Evolutionary conservation across 2,797 vertebrate genomes (phyloP).

Genomic region (Holocentrus rufus): DNA sequence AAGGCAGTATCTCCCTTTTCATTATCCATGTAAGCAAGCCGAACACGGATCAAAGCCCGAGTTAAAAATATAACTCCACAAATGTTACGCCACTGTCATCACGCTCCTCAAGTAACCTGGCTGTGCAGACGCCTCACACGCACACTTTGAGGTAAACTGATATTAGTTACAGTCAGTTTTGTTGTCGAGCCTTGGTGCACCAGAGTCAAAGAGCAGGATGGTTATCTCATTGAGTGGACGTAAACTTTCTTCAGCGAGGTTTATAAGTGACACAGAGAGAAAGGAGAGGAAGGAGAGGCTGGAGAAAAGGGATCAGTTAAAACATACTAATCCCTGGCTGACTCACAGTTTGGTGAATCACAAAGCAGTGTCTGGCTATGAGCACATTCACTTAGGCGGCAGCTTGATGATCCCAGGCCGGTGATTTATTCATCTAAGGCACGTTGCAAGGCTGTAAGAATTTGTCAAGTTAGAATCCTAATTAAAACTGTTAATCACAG

Average conservation of each 20-base stretch:
- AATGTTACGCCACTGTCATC: slow-evolving; percentile 16
- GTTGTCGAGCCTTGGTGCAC: slow-evolving; percentile 55
- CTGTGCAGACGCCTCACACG: slow-evolving; percentile 45
- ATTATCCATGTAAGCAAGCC: slow-evolving; percentile 4
- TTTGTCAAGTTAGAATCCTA: slow-evolving; percentile 89
- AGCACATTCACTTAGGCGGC: slow-evolving; percentile 77
- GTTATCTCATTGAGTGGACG: slow-evolving; percentile 67
- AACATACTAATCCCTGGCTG: slow-evolving; percentile 67
- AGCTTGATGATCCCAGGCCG: slow-evolving; percentile 78
- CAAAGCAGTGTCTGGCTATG: slow-evolving; percentile 70
- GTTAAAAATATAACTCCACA: slow-evolving; percentile 6
- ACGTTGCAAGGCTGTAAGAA: slow-evolving; percentile 80
- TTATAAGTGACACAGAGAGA: slow-evolving; percentile 60
- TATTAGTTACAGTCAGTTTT: slow-evolving; percentile 45
- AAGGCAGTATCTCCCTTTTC: not conserved
- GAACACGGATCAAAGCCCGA: slow-evolving; percentile 6
- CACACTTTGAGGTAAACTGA: slow-evolving; percentile 25
- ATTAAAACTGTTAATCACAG: slow-evolving; percentile 91
- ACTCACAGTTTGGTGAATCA: slow-evolving; percentile 74
- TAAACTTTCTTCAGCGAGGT: slow-evolving; percentile 60
- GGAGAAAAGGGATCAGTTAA: slow-evolving; percentile 54
- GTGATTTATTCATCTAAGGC: slow-evolving; percentile 83
- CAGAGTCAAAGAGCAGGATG: slow-evolving; percentile 54
- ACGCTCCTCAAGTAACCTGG: slow-evolving; percentile 34
- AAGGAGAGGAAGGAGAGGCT: slow-evolving; percentile 3